A percentile compares a stretch with the other conserved stretches of the same genome.
Conservation (phyloP, 2,888 invertebrate genomes). For the Brenthis daphne region DNA sequence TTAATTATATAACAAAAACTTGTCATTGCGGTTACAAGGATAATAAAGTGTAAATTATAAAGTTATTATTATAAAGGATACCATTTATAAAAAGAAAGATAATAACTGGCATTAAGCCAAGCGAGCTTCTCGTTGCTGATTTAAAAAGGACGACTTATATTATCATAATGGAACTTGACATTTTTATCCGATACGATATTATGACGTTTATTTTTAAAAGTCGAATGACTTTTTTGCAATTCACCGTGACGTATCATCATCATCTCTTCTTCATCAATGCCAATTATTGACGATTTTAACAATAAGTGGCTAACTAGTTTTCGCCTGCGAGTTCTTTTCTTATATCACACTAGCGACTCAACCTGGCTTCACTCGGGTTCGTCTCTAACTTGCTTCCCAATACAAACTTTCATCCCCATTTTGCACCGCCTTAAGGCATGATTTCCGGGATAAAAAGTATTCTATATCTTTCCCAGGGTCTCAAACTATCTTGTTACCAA, state of each 20-base stretch:
- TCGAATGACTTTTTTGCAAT: slow-evolving; percentile 6
- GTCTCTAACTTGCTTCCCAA: too few relatives aligned
- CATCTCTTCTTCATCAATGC: slow-evolving; percentile 9
- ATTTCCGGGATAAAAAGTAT: too few relatives aligned
- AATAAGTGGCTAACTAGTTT: background rate
- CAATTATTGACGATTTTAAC: slow-evolving; percentile 14
- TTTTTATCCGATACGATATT: slow-evolving; percentile 37
- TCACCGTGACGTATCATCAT: slow-evolving; percentile 18
- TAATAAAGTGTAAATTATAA: slow-evolving; percentile 40
- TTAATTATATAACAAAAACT: slow-evolving; percentile 36
- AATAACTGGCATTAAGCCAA: slow-evolving; percentile 38
- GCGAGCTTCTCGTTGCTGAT: slow-evolving; percentile 31
- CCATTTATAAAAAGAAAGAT: slow-evolving; percentile 36
- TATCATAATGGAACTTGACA: slow-evolving; percentile 39
- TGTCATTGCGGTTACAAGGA: slow-evolving; percentile 36
- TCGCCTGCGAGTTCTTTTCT: too few relatives aligned
- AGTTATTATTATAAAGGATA: slow-evolving; percentile 33
- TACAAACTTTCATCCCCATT: too few relatives aligned
- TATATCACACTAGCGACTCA: too few relatives aligned
- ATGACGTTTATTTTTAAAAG: slow-evolving; percentile 26
- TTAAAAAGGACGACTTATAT: slow-evolving; percentile 35
- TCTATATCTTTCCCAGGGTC: too few relatives aligned
- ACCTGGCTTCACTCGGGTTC: too few relatives aligned
- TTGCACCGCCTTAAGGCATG: too few relatives aligned
- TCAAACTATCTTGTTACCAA: too few relatives aligned